Evolutionary conservation across 2,888 invertebrate genomes (phyloP), one percentile per base, ranked within the genome.

Genomic region (Unio delphinus): DNA sequence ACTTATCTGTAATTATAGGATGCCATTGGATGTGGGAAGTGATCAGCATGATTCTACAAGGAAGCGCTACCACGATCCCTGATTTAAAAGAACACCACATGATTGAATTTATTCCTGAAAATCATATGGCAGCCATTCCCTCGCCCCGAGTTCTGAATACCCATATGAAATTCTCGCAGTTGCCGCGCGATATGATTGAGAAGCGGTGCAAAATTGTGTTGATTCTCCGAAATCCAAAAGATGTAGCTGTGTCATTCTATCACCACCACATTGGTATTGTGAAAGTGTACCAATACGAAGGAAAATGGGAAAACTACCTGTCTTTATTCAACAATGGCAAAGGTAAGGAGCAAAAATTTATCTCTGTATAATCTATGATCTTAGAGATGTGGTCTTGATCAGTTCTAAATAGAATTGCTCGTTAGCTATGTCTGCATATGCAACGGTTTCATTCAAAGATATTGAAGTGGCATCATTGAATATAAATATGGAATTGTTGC

Each of bases 21-120:
- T 71, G 71, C 1, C 74, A 74, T 55, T 74, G 74, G 74, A 8
- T 72, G 26, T 74, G 74, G 71, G 69, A 74, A 45, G 63, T 74
- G 1, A 17, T 71, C 26, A 64, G 65, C 6, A 74, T 74, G 74
- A 30, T 74, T 15, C 28, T 61, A 45, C 56, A 57, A 2, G 69
- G 71, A 17, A 61, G 57, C 30, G 71, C 74, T 20, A 67, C 71
- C 20, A 74, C 71, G 6, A 72, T 74, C 26, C 67, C 63, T 20
- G 30, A 56, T 5, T 56, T 71, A 3, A 74, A 74, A 60, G 71
- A 74, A 55, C 45, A 3, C 1, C 55, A 55, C 15, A 61, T 70
- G 59, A 60, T 74, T 1, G 74, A 74, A 45, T 59, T 62, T 7
- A 4, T 71, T n/a, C 30, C 64, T 3, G 18, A 23, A 11, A 65